Base-by-base conservation (phyloP, 2,113 vertebrate genomes). In the Arizona elegans region DNA sequence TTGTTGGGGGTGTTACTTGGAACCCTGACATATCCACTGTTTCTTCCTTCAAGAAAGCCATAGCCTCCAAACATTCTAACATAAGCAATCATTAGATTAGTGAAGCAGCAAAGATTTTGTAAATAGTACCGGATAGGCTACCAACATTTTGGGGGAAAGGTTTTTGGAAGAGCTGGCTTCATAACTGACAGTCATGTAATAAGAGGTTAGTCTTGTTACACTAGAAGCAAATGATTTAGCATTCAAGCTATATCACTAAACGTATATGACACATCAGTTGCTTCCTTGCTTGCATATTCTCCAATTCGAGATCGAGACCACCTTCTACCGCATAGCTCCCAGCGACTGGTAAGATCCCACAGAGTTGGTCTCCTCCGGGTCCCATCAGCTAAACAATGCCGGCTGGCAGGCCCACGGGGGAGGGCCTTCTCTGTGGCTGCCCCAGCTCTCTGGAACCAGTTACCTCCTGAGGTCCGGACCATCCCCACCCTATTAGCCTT, bases 181-280 rank as follows among this genome's bases (percentile, higher is more conserved):
- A 2, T 88, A 43, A 86, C 94, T 96, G 92, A 59, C 91, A 95
- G 92, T 65, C 65, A 91, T 47, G 23, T 86, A 93, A 29, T 21
- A 4, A 29, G 8, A 43, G 38, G 70, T 95, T 95, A 96, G 88
- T 92, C 91, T 96, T 94, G 96, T 93, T 26, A 0, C 92, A 95
- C 92, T 90, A 95, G 96, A 96, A 95, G 92, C 93, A 92, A 47
- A 47, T 2, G 58, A 94, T 92, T 91, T 92, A 92, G 81, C 75
- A 92, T 92, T 95, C 95, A 96, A 93, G 94, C 94, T 93, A 81
- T 54, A 90, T 96, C 95, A 94, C 96, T 87, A 94, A 97, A 95
- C 53, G 75, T 95, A 53, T 85, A 95, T 95, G 97, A 97, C 95
- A 95, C 75, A 93, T 93, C 95, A 95, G 94, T 91, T 95, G 94